These are phyloP conservation scores for Chelidonichthys spinosus DNA, from an alignment of 2,797 vertebrate species.

Conservation along the genomic window DNA sequence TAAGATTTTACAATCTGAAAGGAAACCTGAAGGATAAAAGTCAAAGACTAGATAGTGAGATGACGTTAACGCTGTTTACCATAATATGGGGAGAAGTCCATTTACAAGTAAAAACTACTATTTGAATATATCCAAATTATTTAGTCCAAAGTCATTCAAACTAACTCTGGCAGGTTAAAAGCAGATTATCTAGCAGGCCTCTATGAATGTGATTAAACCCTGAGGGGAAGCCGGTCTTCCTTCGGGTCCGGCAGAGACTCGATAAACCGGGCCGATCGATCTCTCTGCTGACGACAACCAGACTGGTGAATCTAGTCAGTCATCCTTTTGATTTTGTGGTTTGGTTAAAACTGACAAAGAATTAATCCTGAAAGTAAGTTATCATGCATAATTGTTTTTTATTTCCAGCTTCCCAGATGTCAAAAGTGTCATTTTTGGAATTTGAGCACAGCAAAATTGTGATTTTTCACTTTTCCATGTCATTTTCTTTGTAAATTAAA, in stretches of 20 bases:
- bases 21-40: no score
- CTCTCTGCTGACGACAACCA: slow-evolving; percentile 6
- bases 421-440: not conserved
- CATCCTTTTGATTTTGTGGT: not conserved
- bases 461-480: not conserved
- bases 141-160: no score
- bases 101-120: slow-evolving; percentile 36
- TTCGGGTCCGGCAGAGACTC: slow-evolving; percentile 1
- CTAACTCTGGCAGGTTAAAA: not conserved
- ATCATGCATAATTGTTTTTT: not conserved
- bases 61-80: no score
- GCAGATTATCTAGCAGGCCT: not conserved
- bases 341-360: not conserved
- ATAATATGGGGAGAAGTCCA: not conserved
- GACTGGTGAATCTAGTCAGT: not conserved
- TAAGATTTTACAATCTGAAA: not conserved
- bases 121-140: slow-evolving; percentile 57
- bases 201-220: no score
- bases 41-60: not conserved
- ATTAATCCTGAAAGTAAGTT: not conserved
- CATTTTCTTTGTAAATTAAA: not conserved
- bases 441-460: not conserved
- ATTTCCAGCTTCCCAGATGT: not conserved
- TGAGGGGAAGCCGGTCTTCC: not conserved
- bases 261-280: slow-evolving; percentile 18